Evolutionary conservation across 2,888 invertebrate genomes (phyloP), one percentile per base, ranked within the genome.

Genomic region (Drosophila kambysellisi): DNA sequence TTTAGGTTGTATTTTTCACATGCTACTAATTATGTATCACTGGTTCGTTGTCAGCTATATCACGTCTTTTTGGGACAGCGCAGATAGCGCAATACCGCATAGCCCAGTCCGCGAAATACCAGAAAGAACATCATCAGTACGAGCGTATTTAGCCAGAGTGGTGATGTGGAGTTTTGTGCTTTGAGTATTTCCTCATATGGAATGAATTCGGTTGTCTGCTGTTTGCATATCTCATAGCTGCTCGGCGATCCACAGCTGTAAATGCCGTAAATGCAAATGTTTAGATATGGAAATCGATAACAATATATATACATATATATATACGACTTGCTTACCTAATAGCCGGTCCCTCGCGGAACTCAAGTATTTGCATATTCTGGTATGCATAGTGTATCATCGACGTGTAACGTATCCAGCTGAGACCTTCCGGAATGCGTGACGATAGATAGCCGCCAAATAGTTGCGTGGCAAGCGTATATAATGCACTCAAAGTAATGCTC

Each of bases 371-470:
- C 96, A 96, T 96, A 92, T 96, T 96, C 91, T 96, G 96, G 93
- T 96, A 97, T 68, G 96, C 96, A 92, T 97, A 97, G 92, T 96
- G 96, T 60, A 96, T 95, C 95, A 96, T 95, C 58, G 96, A 96
- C 67, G 96, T 94, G 90, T 96, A 96, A 80, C 95, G 95, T 92
- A 96, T 95, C 96, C 96, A 96, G 88, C 95, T 95, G 66, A 96
- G 92, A 95, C 96, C 96, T 39, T 95, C 94, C 29, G 96, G 96
- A 88, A 96, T 95, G 89, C 96, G 95, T 51, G 95, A 96, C 54
- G 96, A 96, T 78, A 96, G 94, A 92, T 96, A 97, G 43, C 96
- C 94, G 74, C 96, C 96, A 90, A 96, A 95, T 57, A 97, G 94
- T 92, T 97, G 96, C 50, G 96, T 96, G 63, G 96, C 96, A 83